phyloP scores from a whole-genome alignment of 2,888 invertebrate genomes.

The Bellardia pandia region DNA sequence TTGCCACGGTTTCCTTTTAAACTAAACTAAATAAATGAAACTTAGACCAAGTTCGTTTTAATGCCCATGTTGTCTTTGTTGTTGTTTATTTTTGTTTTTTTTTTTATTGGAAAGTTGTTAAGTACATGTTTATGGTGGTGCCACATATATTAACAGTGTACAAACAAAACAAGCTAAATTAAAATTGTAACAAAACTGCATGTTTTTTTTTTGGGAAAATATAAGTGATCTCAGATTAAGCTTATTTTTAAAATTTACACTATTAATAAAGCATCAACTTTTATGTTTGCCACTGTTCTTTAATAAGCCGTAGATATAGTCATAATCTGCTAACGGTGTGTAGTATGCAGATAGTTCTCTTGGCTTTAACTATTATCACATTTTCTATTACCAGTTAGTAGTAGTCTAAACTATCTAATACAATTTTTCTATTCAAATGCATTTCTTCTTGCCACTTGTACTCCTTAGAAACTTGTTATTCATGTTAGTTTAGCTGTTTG shows the following conservation, averaged over 20 bases:
- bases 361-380: constrained; percentile 32
- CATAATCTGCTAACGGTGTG: constrained; percentile 22
- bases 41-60: constrained; percentile 51
- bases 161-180: neutral
- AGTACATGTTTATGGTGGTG: constrained; percentile 49
- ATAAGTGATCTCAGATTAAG: no score
- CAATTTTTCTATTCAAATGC: constrained; percentile 50
- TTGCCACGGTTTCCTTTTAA: neutral
- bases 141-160: constrained; percentile 11
- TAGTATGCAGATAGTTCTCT: neutral
- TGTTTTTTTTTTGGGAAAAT: no score
- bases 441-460: constrained; percentile 35
- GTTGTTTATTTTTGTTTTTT: neutral
- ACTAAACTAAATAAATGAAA: constrained; percentile 24
- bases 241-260: no score
- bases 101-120: constrained; percentile 61
- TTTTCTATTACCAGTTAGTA: constrained; percentile 9
- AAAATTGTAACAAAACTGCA: neutral
- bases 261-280: neutral
- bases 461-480: constrained; percentile 10
- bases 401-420: constrained; percentile 6
- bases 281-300: neutral
- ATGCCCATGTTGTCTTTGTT: constrained; percentile 53
- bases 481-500: neutral
- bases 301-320: constrained; percentile 5